phyloP scores from a whole-genome alignment of 2,113 vertebrate genomes.

The Boleophthalmus pectinirostris region DNA sequence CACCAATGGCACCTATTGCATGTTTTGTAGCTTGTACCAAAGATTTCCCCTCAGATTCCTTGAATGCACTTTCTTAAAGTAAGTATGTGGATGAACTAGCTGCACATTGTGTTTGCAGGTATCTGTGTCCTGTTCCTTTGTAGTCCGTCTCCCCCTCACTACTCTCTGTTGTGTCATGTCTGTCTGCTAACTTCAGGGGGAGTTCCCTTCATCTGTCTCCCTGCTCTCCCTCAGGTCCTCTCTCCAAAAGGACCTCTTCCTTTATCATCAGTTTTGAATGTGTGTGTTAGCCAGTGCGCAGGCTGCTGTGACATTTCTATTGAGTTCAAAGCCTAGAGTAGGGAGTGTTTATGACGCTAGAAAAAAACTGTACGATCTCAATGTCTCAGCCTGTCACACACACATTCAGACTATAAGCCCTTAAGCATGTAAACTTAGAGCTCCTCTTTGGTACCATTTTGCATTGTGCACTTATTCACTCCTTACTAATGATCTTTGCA shows the following conservation, averaged over 20 bases:
- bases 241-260: conserved; percentile 54
- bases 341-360: conserved; percentile 52
- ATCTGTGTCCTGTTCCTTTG: conserved; percentile 11
- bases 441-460: conserved; percentile 42
- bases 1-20: background rate
- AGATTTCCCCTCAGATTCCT: background rate
- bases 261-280: conserved; percentile 53
- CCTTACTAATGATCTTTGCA: conserved; percentile 47
- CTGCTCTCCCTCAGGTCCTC: conserved; percentile 64
- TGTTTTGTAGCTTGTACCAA: background rate
- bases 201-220: conserved; percentile 49
- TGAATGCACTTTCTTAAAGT: background rate
- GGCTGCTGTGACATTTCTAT: conserved; percentile 47
- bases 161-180: conserved; percentile 36
- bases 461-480: conserved; percentile 47
- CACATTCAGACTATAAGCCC: conserved; percentile 21
- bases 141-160: conserved; percentile 3
- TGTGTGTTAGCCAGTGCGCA: conserved; percentile 11
- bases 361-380: conserved; percentile 48
- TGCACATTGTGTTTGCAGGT: background rate
- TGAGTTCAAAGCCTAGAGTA: conserved; percentile 51
- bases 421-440: conserved; percentile 64
- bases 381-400: conserved; percentile 36
- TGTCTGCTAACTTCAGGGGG: conserved; percentile 56
- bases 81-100: background rate